These are phyloP conservation scores for Pachyrhynchus sulphureomaculatus DNA, from an alignment of 1,140 invertebrate species.

Conservation along the genomic window DNA sequence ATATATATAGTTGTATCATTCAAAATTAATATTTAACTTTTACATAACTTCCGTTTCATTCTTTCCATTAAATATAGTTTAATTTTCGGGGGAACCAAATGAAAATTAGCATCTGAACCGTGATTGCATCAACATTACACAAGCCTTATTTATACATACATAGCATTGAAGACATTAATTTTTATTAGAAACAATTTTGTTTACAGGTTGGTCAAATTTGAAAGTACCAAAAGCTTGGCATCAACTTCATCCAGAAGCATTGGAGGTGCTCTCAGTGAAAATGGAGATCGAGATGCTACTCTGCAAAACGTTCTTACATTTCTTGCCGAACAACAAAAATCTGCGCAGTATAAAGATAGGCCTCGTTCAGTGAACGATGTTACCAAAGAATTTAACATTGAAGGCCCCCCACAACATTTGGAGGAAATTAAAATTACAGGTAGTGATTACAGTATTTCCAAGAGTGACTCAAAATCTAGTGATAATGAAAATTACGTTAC, in stretches of 20 bases:
- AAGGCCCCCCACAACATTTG: constrained; percentile 43
- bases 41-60: too few species aligned
- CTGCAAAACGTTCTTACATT: constrained; percentile 72
- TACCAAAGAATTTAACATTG: constrained; percentile 49
- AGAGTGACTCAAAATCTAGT: constrained; percentile 30
- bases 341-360: constrained; percentile 59
- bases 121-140: too few species aligned
- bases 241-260: constrained; percentile 69
- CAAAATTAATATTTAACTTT: too few species aligned
- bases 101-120: too few species aligned
- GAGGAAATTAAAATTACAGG: constrained; percentile 37
- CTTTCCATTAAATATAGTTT: too few species aligned
- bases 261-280: constrained; percentile 54
- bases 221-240: constrained; percentile 76
- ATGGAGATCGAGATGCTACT: constrained; percentile 65
- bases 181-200: too few species aligned
- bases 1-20: too few species aligned
- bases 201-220: constrained; percentile 74
- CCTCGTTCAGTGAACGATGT: constrained; percentile 50
- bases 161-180: too few species aligned
- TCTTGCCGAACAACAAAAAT: constrained; percentile 75
- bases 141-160: too few species aligned
- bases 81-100: too few species aligned
- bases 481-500: constrained; percentile 48
- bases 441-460: constrained; percentile 28